These are phyloP conservation scores for Chlorodrepanis virens DNA, from an alignment of 2,113 vertebrate genomes.

Conservation along the genomic window DNA sequence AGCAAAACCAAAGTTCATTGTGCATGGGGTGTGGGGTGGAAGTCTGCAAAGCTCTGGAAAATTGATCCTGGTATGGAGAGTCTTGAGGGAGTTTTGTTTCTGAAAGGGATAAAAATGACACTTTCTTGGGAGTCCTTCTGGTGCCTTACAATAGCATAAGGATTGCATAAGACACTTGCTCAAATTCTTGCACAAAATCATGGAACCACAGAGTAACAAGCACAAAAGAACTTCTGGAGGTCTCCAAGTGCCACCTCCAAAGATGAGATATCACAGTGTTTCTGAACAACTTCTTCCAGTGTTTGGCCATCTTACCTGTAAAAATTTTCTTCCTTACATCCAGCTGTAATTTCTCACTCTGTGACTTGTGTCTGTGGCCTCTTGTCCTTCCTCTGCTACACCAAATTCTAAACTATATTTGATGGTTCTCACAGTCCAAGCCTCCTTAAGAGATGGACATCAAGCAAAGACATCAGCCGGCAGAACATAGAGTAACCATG, in stretches of 20 bases:
- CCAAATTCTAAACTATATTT: neutral
- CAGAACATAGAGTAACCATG: neutral
- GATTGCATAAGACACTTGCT: neutral
- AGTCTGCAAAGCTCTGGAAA: neutral
- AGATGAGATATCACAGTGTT: neutral
- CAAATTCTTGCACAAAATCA: neutral
- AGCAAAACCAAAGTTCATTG: neutral
- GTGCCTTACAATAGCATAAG: neutral
- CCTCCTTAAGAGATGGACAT: neutral
- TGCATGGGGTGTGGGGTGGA: too few relatives aligned
- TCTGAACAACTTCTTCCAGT: neutral
- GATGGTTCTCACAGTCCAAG: neutral
- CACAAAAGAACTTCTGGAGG: neutral
- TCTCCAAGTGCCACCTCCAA: neutral
- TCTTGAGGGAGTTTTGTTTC: neutral
- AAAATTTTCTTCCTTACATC: neutral
- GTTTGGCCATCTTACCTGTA: neutral
- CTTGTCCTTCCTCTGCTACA: neutral
- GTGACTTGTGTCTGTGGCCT: fast-evolving
- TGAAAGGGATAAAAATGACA: neutral
- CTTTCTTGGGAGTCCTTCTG: neutral
- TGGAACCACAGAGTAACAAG: neutral
- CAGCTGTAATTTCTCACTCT: neutral
- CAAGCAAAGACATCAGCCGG: neutral
- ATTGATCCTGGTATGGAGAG: fast-evolving